phyloP scores from a whole-genome alignment of 2,797 vertebrate species.

The Dromococcyx pavoninus region DNA sequence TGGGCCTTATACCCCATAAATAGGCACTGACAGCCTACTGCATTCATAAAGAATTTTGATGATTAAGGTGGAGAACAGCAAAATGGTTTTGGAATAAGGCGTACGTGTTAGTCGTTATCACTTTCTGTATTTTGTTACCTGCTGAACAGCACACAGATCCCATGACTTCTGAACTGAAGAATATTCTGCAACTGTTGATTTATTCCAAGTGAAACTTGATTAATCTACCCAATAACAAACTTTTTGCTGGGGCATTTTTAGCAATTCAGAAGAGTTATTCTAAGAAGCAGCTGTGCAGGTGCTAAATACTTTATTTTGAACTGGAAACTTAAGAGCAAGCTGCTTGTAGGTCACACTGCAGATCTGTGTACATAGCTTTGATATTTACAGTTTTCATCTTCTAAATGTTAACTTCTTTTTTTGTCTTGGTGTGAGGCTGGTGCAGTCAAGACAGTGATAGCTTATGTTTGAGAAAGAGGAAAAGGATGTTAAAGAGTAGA shows the following conservation, averaged over 20 bases:
- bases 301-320: not conserved
- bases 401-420: not conserved
- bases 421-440: not conserved
- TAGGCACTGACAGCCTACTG: not conserved
- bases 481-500: not conserved
- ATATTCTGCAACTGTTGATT: not conserved
- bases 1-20: not conserved
- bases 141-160: not conserved
- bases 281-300: not conserved
- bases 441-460: not conserved
- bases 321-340: not conserved
- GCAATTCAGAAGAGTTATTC: not conserved
- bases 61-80: not conserved
- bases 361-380: not conserved
- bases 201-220: not conserved
- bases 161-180: not conserved
- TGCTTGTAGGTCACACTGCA: not conserved
- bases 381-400: not conserved
- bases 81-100: not conserved
- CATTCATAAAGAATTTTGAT: not conserved
- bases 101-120: not conserved
- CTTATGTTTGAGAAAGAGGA: not conserved
- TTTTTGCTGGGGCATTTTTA: not conserved
- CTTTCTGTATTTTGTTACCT: not conserved
- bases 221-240: not conserved